A percentile compares a stretch with the other conserved stretches of the same genome.
Evolutionary conservation across 2,888 invertebrate species (phyloP).

Genomic region (Adela reaumurella): DNA sequence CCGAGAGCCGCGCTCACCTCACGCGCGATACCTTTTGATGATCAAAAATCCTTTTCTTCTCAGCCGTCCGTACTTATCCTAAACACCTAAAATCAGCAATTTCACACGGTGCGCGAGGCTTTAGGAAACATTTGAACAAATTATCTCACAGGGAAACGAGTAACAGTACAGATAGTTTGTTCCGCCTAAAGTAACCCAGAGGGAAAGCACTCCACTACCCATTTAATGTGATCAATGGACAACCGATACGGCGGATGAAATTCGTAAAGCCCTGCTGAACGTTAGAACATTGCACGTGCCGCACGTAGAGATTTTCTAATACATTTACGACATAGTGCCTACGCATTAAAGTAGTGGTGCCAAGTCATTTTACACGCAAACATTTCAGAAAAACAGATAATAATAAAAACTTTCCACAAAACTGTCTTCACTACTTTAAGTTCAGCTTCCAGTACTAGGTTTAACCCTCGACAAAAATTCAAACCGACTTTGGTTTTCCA

Average conservation of each 20-base stretch:
- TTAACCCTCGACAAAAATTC: too few relatives aligned
- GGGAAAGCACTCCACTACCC: constrained; percentile 33
- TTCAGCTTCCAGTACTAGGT: too few relatives aligned
- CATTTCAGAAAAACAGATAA: too few relatives aligned
- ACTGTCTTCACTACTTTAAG: too few relatives aligned
- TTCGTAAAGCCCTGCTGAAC: constrained; percentile 12
- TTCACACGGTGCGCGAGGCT: constrained; percentile 36
- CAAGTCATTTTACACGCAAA: too few relatives aligned
- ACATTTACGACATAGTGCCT: too few relatives aligned
- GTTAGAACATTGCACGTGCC: constrained; percentile 1
- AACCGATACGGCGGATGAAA: constrained; percentile 8
- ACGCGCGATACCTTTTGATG: constrained; percentile 51
- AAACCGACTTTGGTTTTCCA: too few relatives aligned
- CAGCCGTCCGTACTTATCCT: constrained; percentile 31
- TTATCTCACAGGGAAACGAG: constrained; percentile 28
- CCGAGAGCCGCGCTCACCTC: constrained; percentile 18
- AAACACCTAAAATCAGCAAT: constrained; percentile 51
- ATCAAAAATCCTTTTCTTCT: constrained; percentile 68
- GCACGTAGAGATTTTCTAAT: constrained; percentile 3
- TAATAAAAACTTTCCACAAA: too few relatives aligned
- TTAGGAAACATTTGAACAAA: constrained; percentile 48
- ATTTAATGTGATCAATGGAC: constrained; percentile 26
- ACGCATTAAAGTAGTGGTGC: too few relatives aligned
- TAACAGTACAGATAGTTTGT: constrained; percentile 42
- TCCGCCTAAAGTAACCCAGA: constrained; percentile 11